A percentile compares a stretch with the other conserved stretches of the same genome.
These are phyloP conservation scores for Staurois parvus DNA, from an alignment of 2,797 vertebrate species.

Conservation along the genomic window DNA sequence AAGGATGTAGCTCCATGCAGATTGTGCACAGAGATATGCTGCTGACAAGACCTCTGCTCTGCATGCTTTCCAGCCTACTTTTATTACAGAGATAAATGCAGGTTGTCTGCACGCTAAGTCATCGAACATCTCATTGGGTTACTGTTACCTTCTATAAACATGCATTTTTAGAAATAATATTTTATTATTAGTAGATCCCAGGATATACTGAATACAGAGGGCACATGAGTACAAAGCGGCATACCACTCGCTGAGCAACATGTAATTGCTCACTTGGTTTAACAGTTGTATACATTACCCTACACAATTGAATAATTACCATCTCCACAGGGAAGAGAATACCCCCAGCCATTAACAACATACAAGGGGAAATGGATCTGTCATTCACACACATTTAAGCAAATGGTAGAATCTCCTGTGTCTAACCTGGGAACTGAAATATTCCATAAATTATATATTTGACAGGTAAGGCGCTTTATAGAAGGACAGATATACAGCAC, in stretches of 20 bases:
- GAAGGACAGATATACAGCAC: too few relatives aligned
- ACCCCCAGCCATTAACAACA: background rate
- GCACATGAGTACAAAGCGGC: background rate
- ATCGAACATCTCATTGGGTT: background rate
- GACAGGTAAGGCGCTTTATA: too few relatives aligned
- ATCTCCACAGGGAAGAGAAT: constrained; percentile 2
- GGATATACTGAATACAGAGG: background rate
- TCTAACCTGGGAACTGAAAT: background rate
- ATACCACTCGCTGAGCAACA: background rate
- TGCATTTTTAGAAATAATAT: too few relatives aligned
- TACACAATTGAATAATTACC: constrained; percentile 23
- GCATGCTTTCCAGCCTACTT: background rate
- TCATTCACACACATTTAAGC: background rate
- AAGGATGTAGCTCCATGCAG: too few relatives aligned
- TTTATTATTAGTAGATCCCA: background rate
- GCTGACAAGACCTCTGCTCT: background rate
- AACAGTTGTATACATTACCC: background rate
- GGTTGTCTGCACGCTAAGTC: too few relatives aligned
- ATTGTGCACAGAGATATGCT: too few relatives aligned
- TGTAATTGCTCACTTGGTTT: background rate
- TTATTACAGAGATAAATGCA: too few relatives aligned
- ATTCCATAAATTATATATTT: background rate
- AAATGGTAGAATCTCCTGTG: background rate
- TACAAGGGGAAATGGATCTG: background rate
- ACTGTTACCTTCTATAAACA: too few relatives aligned